Evolutionary conservation across 2,113 vertebrate genomes (phyloP).

Genomic region (Thamnophis sirtalis): DNA sequence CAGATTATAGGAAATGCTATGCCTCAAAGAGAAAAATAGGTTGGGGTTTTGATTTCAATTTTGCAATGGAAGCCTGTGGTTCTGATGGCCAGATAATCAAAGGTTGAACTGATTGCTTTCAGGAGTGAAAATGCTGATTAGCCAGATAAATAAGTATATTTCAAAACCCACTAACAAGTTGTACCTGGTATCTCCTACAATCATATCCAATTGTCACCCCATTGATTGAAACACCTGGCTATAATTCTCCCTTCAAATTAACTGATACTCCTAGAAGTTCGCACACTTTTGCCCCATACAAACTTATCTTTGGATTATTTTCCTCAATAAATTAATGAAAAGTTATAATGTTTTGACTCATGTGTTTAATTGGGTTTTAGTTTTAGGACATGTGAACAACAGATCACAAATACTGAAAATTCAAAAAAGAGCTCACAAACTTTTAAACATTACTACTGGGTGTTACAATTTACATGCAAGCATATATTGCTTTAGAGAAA

Average conservation of each 20-base stretch:
- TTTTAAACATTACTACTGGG: not conserved
- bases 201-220: not conserved
- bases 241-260: not conserved
- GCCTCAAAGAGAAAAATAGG: not conserved
- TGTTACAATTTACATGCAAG: not conserved
- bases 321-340: not conserved
- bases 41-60: not conserved
- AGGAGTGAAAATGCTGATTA: not conserved
- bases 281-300: not conserved
- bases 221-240: not conserved
- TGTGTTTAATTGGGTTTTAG: not conserved
- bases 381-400: not conserved
- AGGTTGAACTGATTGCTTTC: not conserved
- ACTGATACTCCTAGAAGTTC: not conserved
- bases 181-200: not conserved
- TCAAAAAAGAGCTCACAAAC: not conserved
- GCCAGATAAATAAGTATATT: not conserved
- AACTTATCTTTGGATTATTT: not conserved
- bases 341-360: not conserved
- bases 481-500: not conserved
- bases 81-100: not conserved
- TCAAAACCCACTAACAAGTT: not conserved
- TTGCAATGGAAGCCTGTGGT: not conserved
- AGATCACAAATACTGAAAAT: not conserved
- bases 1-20: constrained; percentile 34